Evolutionary conservation across 2,888 invertebrate species (phyloP), one percentile per base, ranked within the genome.

Genomic region (Atrina japonica): DNA sequence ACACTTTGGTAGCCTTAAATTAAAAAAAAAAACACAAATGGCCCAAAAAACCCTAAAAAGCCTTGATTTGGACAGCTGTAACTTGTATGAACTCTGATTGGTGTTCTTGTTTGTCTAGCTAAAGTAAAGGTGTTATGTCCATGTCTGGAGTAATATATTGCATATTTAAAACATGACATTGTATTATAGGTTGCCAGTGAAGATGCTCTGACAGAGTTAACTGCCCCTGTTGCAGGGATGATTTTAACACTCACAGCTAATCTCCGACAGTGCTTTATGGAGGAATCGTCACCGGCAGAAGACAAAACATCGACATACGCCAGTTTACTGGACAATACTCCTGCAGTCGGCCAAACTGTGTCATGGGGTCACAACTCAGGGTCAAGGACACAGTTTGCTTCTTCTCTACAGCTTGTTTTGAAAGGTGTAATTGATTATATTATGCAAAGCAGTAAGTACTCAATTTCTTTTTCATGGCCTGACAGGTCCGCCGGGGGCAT

Each of bases 381-480:
- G 3, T 83, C 87, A 27, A 76, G 88, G 29, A 86, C 88, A 7
- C 70, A 84, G 65, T 88, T 88, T 78, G 86, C 89, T 16, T 87
- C 90, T 0, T 89, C 90, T 16, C 77, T 90, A 27, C 89, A 90
- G 72, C 88, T 90, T 52, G 90, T 91, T 3, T 83, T 91, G n/a
- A 86, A 94, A 81, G 94, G 95, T 63, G 93, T 97, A 6, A 91
- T 96, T 0, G 94, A 95, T 80, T 96, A 97, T 95, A 95, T 97
- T 3, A 91, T 96, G 40, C 93, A 94, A 0, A 95, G 96, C 55
- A 88, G 93, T 76, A 94, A 94, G 82, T 86, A n/a, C 0, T 40
- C 11, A 18, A n/a, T n/a, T n/a, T n/a, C n/a, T n/a, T n/a, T n/a
- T n/a, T n/a, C n/a, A n/a, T n/a, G n/a, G n/a, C n/a, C n/a, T n/a